Conservation (phyloP, 1,140 invertebrate genomes). For the Cydia pomonella region DNA sequence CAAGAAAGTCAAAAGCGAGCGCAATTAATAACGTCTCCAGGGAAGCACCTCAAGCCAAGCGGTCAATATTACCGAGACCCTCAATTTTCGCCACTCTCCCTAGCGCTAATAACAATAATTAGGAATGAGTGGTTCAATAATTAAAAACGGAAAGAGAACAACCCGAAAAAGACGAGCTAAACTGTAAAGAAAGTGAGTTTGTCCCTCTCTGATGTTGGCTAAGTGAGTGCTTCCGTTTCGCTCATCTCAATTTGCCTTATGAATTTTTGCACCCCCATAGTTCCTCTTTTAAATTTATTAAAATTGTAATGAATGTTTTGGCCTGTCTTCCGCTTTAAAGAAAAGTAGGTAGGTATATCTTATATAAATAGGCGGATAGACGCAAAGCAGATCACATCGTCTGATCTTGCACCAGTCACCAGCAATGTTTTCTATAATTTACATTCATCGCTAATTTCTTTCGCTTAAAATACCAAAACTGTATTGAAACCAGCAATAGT, state of each 20-base stretch:
- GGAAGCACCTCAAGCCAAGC: constrained; percentile 69
- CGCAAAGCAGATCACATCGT: not conserved
- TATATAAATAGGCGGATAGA: no score
- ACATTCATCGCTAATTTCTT: no score
- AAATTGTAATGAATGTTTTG: constrained; percentile 58
- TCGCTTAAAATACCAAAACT: no score
- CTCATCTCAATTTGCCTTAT: constrained; percentile 66
- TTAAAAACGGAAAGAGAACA: constrained; percentile 81
- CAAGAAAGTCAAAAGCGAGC: constrained; percentile 75
- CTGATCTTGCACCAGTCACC: not conserved
- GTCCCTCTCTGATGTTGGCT: constrained; percentile 46
- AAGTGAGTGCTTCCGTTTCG: constrained; percentile 41
- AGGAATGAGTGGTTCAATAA: constrained; percentile 82
- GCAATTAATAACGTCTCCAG: constrained; percentile 77
- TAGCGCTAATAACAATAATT: constrained; percentile 82
- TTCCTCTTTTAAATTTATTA: constrained; percentile 68
- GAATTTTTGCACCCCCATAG: constrained; percentile 50
- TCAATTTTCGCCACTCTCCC: constrained; percentile 79
- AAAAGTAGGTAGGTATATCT: constrained; percentile 29
- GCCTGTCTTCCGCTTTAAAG: constrained; percentile 37
- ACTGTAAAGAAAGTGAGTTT: constrained; percentile 56
- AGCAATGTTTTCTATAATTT: no score
- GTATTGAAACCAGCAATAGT: no score
- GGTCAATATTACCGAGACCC: constrained; percentile 77
- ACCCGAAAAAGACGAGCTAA: constrained; percentile 66